Evolutionary conservation across 1,140 invertebrate genomes (phyloP), one percentile per base, ranked within the genome.

Genomic region (Cherax quadricarinatus): DNA sequence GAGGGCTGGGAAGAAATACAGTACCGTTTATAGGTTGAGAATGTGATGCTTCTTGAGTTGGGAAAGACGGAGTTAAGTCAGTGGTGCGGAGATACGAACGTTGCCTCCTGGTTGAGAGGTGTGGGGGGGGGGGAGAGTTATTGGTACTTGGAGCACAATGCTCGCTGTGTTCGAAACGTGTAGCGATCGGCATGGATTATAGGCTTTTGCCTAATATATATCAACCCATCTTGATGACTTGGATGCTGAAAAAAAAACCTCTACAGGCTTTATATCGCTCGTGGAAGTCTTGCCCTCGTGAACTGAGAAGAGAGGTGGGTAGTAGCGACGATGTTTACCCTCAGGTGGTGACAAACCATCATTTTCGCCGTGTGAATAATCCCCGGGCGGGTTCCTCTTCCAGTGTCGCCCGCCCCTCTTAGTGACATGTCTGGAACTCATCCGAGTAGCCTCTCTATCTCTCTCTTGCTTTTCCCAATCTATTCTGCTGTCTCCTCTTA

Each of bases 401-500:
- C 9, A 88, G 81, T 78, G 73, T 78, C 86, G 79, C 73, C 51
- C 7, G 86, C 73, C 51, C 7, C 75, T 24, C 24, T n/a, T 78
- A 88, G 60, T 88, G 86, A 88, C 4, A 83, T 14, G 51, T 30
- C 16, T 24, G 9, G 51, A 41, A 75, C 21, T 53, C 73, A 75
- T 10, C 62, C 81, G 7, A 66, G 62, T 4, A 66, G 62, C 60
- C 83, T 81, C 79, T 81, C 79, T 81, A 6, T 80, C 78, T 80
- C 78, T 80, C 85, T 86, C 70, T 53, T 70, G 9, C 86, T 60
- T 62, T 83, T 62, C 24, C 81, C 51, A 83, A 83, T 81, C 86
- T 66, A 88, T 88, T 88, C 86, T 88, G 10, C 86, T 48, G 78
- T 88, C 78, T 70, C 78, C 24, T 81, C 86, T 88, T 88, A 88